These are phyloP conservation scores for Calonectris borealis DNA, from an alignment of 2,113 vertebrate species.

Conservation along the genomic window DNA sequence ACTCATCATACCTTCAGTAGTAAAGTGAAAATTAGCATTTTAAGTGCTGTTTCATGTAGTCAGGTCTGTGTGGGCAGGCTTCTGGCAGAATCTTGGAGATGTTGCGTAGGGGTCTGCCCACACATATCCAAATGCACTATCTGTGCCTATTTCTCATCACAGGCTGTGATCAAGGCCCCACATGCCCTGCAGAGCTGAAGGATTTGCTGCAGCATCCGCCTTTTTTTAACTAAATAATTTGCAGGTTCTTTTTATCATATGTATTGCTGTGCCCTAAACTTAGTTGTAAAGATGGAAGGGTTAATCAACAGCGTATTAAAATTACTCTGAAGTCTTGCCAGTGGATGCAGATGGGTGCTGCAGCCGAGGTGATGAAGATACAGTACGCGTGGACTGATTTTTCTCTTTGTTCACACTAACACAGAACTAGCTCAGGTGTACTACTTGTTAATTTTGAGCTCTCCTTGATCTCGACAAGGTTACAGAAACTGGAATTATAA, in stretches of 20 bases:
- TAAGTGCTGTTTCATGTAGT: background rate
- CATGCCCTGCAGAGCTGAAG: conserved; percentile 17
- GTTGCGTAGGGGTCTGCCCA: conserved; percentile 26
- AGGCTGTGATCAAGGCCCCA: background rate
- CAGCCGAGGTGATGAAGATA: conserved; percentile 2
- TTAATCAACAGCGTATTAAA: background rate
- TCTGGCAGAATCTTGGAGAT: conserved; percentile 23
- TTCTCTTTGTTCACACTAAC: conserved; percentile 7
- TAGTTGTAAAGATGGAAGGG: background rate
- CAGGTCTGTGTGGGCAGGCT: conserved; percentile 40
- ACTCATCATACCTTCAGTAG: background rate
- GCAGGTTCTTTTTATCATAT: background rate
- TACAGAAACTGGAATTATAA: background rate
- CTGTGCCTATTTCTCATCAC: background rate
- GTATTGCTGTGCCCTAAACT: background rate
- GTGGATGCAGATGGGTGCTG: conserved; percentile 28
- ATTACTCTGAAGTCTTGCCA: conserved; percentile 29
- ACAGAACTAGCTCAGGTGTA: background rate
- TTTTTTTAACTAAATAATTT: background rate
- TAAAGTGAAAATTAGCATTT: conserved; percentile 26
- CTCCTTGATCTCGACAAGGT: background rate
- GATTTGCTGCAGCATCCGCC: background rate
- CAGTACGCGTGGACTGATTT: background rate
- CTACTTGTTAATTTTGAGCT: background rate
- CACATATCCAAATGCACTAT: background rate